A percentile compares a stretch with the other conserved stretches of the same genome.
phyloP scores from a whole-genome alignment of 2,113 vertebrate genomes.

The Cisticola juncidis region DNA sequence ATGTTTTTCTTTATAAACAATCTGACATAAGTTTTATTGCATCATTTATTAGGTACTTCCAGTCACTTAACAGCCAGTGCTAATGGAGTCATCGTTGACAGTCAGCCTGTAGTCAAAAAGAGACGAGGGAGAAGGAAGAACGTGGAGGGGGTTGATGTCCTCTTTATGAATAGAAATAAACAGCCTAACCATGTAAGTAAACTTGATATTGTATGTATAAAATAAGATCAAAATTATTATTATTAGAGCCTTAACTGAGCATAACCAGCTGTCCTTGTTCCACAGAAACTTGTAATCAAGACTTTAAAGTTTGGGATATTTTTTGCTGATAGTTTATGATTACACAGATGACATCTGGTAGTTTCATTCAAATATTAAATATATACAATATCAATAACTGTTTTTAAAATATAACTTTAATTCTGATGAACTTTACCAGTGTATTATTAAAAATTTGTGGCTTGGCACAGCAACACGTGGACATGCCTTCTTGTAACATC shows the following conservation, averaged over 20 bases:
- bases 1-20: background rate
- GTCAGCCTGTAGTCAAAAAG: constrained; percentile 90
- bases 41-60: constrained; percentile 73
- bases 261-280: background rate
- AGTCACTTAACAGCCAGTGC: constrained; percentile 79
- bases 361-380: background rate
- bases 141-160: constrained; percentile 91
- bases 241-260: background rate
- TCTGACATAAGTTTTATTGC: background rate
- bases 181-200: constrained; percentile 84
- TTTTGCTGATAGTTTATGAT: background rate
- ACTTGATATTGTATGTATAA: background rate
- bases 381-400: accelerated
- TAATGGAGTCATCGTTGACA: constrained; percentile 85
- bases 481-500: background rate
- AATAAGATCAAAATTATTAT: background rate
- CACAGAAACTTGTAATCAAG: background rate
- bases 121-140: constrained; percentile 94
- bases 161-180: constrained; percentile 87
- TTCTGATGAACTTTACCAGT: background rate
- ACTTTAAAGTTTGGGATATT: background rate
- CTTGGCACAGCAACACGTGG: background rate
- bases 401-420: background rate
- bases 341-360: background rate
- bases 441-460: background rate